These are phyloP conservation scores for Copidosoma floridanum DNA, from an alignment of 1,140 invertebrate genomes.

Conservation along the genomic window DNA sequence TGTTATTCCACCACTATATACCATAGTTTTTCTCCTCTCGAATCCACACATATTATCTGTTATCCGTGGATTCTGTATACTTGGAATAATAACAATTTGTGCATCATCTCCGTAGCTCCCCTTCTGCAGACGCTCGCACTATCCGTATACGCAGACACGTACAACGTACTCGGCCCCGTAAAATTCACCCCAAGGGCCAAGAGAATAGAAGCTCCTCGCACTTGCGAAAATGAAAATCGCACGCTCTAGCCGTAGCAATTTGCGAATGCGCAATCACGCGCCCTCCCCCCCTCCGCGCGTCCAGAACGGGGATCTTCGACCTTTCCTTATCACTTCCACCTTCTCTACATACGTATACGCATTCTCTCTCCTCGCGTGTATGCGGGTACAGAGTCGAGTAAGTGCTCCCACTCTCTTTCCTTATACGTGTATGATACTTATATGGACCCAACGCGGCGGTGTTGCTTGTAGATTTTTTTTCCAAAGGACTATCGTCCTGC, in stretches of 20 bases:
- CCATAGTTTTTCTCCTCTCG: no score
- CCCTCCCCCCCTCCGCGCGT: no score
- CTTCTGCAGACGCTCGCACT: no score
- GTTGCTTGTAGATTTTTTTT: no score
- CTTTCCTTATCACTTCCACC: background rate
- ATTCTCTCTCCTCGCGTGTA: no score
- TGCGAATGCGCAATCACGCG: conserved; percentile 17
- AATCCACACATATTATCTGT: no score
- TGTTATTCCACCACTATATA: no score
- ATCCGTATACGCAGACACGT: no score
- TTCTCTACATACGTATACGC: no score
- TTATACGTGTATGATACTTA: background rate
- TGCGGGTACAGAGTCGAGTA: conserved; percentile 3
- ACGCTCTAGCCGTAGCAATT: conserved; percentile 6
- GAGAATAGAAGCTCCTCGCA: background rate
- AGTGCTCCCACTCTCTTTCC: background rate
- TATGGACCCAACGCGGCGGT: background rate
- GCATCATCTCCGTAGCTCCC: no score
- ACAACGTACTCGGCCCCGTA: no score
- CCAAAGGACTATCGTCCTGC: background rate
- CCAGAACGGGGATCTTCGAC: background rate
- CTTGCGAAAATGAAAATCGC: conserved; percentile 18
- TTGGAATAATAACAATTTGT: background rate
- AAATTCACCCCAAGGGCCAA: background rate
- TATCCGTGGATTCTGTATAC: no score